Conservation (phyloP, 2,888 invertebrate genomes). For the Drosophila ezoana region DNA sequence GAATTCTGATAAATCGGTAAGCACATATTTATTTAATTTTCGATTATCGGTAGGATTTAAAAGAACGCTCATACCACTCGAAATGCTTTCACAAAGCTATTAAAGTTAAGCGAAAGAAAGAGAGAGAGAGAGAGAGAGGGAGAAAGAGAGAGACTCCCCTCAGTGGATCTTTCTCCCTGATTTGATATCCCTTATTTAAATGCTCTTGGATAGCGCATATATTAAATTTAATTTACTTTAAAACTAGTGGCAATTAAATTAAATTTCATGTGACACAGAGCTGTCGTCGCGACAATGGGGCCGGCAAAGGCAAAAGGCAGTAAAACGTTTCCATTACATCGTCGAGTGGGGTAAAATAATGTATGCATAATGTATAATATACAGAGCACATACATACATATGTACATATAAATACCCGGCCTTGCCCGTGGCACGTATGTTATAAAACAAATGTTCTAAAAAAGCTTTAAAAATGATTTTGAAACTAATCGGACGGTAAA, state of each 20-base stretch:
- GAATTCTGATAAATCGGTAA: no score
- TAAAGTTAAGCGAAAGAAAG: no score
- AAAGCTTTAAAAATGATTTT: no score
- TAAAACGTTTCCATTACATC: conserved; percentile 3
- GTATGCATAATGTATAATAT: background rate
- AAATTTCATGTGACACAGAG: background rate
- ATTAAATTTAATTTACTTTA: conserved; percentile 4
- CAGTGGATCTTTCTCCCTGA: background rate
- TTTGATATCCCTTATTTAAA: background rate
- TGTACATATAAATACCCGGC: background rate
- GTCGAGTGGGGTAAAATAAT: background rate
- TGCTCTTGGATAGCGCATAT: background rate
- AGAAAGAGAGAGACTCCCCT: no score
- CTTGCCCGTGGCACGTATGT: no score
- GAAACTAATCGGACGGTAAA: no score
- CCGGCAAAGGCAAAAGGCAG: conserved; percentile 5
- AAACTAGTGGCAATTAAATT: conserved; percentile 8
- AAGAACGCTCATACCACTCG: no score
- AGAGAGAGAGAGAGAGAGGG: no score
- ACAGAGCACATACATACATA: background rate
- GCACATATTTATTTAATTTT: no score
- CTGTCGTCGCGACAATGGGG: conserved; percentile 2
- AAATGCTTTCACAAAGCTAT: no score
- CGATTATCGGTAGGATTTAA: no score
- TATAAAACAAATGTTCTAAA: no score